Evolutionary conservation across 2,888 invertebrate genomes (phyloP).

Genomic region (Phortica okadai): DNA sequence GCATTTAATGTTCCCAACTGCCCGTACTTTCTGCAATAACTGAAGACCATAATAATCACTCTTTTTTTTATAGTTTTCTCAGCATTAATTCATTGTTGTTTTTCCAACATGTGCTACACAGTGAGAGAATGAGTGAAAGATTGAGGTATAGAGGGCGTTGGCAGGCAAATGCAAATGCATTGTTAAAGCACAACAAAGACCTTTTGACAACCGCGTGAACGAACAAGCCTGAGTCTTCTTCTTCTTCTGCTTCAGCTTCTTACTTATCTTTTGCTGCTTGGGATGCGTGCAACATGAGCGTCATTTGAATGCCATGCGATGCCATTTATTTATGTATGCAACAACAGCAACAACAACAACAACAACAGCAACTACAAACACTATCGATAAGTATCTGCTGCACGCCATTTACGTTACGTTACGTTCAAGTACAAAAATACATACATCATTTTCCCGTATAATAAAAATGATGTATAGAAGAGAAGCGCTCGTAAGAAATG

Average conservation of each 20-base stretch:
- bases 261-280: neutral
- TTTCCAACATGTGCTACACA: neutral
- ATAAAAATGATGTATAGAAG: neutral
- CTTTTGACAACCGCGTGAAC: neutral
- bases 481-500: neutral
- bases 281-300: neutral
- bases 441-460: constrained; percentile 16
- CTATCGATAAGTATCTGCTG: constrained; percentile 19
- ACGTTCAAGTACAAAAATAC: neutral
- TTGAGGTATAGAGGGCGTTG: no score
- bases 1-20: no score
- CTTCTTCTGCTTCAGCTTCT: neutral
- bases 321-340: neutral
- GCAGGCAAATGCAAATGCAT: neutral
- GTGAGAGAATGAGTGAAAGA: neutral
- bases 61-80: neutral
- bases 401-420: neutral
- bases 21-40: neutral
- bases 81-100: neutral
- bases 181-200: neutral
- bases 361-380: neutral
- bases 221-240: neutral
- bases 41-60: neutral
- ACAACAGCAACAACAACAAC: neutral
- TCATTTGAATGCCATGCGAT: neutral